These are phyloP conservation scores for Gymnoscopelus braueri DNA, from an alignment of 2,797 vertebrate genomes.

Conservation along the genomic window DNA sequence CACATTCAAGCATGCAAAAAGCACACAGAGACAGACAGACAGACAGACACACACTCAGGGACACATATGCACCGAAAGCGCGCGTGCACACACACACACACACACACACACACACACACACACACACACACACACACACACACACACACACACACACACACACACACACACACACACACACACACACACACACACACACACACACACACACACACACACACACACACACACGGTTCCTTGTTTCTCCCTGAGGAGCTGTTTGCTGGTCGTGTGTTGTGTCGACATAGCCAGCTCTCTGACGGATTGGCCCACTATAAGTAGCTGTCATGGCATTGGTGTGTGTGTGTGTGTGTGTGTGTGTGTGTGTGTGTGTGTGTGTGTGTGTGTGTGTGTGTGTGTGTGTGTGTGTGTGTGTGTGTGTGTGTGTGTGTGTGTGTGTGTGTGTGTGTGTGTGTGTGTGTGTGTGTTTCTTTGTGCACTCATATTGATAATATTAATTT, in stretches of 20 bases:
- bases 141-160: conserved; percentile 3
- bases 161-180: conserved; percentile 5
- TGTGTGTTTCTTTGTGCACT: neutral
- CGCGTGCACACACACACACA: neutral
- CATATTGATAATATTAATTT: neutral
- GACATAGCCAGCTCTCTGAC: conserved; percentile 50
- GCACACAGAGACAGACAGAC: too few species aligned
- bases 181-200: neutral
- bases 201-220: neutral
- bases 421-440: neutral
- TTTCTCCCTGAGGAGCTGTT: conserved; percentile 41
- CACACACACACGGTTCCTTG: conserved; percentile 1
- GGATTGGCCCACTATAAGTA: conserved; percentile 18
- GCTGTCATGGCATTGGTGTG: conserved; percentile 19
- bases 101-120: conserved; percentile 19
- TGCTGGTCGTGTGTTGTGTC: conserved; percentile 38
- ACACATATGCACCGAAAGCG: too few species aligned
- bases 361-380: neutral
- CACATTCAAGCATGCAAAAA: too few species aligned
- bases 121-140: conserved; percentile 15
- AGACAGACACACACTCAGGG: too few species aligned
- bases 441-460: neutral
- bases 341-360: conserved; percentile 3
- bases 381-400: neutral
- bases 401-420: neutral